Evolutionary conservation across 2,888 invertebrate genomes (phyloP).

Genomic region (Pachymerium ferrugineum): DNA sequence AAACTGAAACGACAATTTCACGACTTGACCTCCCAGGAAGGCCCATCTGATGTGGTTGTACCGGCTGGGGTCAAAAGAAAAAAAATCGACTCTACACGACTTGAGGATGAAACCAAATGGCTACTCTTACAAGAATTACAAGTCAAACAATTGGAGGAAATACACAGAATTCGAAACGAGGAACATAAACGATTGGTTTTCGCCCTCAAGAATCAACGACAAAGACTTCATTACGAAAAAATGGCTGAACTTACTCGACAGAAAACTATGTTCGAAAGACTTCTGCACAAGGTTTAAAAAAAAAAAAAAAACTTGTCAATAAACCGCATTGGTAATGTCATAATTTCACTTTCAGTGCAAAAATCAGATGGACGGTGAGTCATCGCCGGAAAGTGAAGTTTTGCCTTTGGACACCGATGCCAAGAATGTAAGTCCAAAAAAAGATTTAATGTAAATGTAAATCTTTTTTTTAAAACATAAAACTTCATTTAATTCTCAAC

Average conservation of each 20-base stretch:
- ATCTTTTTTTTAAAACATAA: too few relatives aligned
- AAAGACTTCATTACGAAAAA: constrained; percentile 12
- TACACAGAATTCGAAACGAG: background rate
- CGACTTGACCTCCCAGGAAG: constrained; percentile 5
- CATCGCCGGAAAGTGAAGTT: background rate
- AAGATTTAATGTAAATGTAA: too few relatives aligned
- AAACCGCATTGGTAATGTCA: background rate
- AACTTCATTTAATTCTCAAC: too few relatives aligned
- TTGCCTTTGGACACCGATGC: background rate
- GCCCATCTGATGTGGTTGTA: background rate
- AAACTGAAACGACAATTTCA: constrained; percentile 23
- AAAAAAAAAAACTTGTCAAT: background rate
- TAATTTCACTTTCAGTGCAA: background rate
- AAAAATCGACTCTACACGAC: constrained; percentile 10
- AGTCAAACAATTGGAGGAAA: constrained; percentile 1
- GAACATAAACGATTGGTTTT: constrained; percentile 27
- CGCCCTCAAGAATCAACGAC: constrained; percentile 20
- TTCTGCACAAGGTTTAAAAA: background rate
- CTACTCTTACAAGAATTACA: background rate
- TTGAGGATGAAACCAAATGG: constrained; percentile 27
- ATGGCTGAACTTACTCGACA: constrained; percentile 18
- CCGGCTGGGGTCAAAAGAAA: background rate
- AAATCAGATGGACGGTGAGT: background rate
- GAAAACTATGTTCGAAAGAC: constrained; percentile 1
- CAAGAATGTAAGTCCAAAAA: background rate